Evolutionary conservation across 30 jellyfish, hydroid and myxozoan genomes (phyloP).

Genomic region (Phacellophora camtschatica): DNA sequence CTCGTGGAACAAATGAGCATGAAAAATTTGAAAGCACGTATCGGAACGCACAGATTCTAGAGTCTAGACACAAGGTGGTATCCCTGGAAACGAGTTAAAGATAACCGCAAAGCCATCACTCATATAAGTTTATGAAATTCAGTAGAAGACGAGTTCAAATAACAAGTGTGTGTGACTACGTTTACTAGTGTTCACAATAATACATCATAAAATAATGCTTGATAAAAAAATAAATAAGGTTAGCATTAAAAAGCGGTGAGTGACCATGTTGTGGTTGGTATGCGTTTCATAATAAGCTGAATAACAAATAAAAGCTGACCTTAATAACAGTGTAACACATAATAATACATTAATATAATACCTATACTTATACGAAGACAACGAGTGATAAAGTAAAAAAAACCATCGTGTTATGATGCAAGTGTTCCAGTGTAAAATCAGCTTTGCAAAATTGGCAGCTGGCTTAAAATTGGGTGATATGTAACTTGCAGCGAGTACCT

Average conservation of each 20-base stretch:
- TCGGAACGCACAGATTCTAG: no score
- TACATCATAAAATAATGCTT: neutral
- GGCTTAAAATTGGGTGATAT: no score
- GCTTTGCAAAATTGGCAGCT: no score
- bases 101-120: neutral
- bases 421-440: no score
- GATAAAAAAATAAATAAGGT: conserved; percentile 43
- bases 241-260: neutral
- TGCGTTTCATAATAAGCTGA: neutral
- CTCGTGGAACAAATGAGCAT: no score
- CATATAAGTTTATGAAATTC: neutral
- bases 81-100: no score
- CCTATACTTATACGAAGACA: no score
- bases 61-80: no score
- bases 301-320: neutral
- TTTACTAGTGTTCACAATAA: neutral
- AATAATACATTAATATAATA: neutral
- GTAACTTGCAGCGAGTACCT: no score
- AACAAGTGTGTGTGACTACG: neutral
- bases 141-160: neutral
- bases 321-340: neutral
- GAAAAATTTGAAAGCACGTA: no score
- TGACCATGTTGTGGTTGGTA: neutral
- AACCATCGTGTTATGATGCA: no score
- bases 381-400: no score